A percentile compares a stretch with the other conserved stretches of the same genome.
Conservation (phyloP, 53 echinoderm and acorn worm genomes). For the Antedon mediterranea region DNA sequence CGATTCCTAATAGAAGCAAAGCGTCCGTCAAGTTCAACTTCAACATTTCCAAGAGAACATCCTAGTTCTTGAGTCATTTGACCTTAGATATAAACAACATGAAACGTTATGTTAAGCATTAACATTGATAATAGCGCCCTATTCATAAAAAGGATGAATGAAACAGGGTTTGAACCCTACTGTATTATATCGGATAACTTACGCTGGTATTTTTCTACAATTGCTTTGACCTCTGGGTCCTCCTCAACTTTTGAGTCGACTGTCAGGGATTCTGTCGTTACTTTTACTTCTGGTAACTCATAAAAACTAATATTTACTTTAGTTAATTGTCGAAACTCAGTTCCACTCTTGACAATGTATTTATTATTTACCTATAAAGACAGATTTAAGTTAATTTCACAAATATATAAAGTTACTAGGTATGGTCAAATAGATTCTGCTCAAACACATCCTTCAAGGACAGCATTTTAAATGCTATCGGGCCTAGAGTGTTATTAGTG, state of each 20-base stretch:
- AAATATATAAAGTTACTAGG: too few relatives aligned
- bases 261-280: constrained; percentile 36
- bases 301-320: constrained; percentile 32
- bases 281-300: constrained; percentile 6
- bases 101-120: too few relatives aligned
- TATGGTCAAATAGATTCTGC: too few relatives aligned
- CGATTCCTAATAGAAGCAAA: constrained; percentile 50
- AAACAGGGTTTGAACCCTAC: background rate
- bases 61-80: background rate
- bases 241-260: constrained; percentile 21
- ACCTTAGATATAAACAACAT: background rate
- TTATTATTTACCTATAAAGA: constrained; percentile 38
- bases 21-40: constrained; percentile 68
- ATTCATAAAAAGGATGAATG: background rate
- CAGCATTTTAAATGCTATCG: too few relatives aligned
- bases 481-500: too few relatives aligned
- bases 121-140: background rate
- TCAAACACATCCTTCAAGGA: too few relatives aligned
- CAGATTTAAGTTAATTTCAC: too few relatives aligned
- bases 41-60: constrained; percentile 27
- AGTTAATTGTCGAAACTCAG: constrained; percentile 55
- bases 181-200: background rate
- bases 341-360: constrained; percentile 57
- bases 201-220: constrained; percentile 45
- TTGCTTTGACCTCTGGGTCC: constrained; percentile 38